Evolutionary conservation across 2,113 vertebrate species (phyloP), one percentile per base, ranked within the genome.

Genomic region (Xerus inauris): DNA sequence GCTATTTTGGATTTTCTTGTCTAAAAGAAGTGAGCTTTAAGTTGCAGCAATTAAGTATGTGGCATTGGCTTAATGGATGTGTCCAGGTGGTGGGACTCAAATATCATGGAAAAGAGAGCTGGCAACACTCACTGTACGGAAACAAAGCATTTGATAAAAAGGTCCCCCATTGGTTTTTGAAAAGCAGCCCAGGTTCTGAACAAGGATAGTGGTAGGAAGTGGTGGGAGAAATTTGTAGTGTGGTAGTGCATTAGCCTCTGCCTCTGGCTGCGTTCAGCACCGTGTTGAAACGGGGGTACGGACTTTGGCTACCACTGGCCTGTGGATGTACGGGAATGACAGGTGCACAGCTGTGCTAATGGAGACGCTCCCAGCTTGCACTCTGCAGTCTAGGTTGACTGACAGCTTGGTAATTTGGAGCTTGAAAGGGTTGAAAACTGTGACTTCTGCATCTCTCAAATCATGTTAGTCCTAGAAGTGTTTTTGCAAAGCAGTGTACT

Each of bases 371-470:
- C 51, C 5, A 5, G 67, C 51, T 73, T 8, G 32, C 16, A 1
- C 59, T 22, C 87, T 17, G 30, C 88, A 7, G 2, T 22, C 45
- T 7, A 2, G 9, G 20, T 0, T 30, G 57, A 22, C 64, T 0
- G 51, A 32, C 38, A 32, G 35, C 91, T 75, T 17, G 54, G 81
- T 40, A 49, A 96, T 87, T 64, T 54, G 88, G 75, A 71, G 77
- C 40, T 75, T 92, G 64, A 91, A 76, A 65, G 92, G 77, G 40
- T 14, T 64, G 81, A 57, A 30, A 73, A 79, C 65, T 79, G 85
- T 76, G 54, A 30, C 65, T 14, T 76, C 80, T 40, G 65, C 4
- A 22, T 42, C 65, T 77, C 64, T 42, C 84, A 12, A 47, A 38
- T 35, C 45, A 40, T 26, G n/a, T n/a, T 54, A 12, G 64, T 73